Percentiles rank a stretch among this genome's conserved stretches.
Evolutionary conservation across 2,113 vertebrate genomes (phyloP).

Genomic region (Castor canadensis): DNA sequence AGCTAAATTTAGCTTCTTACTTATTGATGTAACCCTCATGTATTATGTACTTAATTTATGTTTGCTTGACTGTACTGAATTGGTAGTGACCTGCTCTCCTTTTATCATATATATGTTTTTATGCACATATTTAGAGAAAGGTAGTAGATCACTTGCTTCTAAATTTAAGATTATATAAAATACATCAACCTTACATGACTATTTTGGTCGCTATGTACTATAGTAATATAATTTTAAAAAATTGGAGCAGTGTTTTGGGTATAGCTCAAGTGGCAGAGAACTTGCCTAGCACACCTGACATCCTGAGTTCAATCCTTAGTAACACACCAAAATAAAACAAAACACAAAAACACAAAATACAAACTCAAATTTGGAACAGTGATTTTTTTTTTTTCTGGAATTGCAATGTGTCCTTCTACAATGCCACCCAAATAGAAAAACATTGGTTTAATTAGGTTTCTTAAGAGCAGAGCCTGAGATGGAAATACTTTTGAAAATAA

Average conservation of each 20-base stretch:
- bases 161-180: background rate
- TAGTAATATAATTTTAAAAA: too few species aligned
- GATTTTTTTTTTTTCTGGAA: background rate
- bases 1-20: background rate
- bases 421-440: background rate
- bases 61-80: background rate
- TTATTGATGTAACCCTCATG: background rate
- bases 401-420: background rate
- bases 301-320: too few species aligned
- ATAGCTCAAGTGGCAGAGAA: too few species aligned
- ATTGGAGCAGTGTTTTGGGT: too few species aligned
- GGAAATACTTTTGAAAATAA: background rate
- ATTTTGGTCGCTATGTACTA: background rate
- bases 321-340: too few species aligned
- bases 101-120: background rate
- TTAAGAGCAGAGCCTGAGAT: background rate
- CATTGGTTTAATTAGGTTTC: background rate
- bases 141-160: background rate
- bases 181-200: background rate
- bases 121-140: background rate
- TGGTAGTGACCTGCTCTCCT: background rate
- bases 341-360: background rate
- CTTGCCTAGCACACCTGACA: too few species aligned
- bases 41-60: background rate
- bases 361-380: background rate